Base-by-base conservation (phyloP, 2,888 invertebrate genomes). In the Baccha elongata region DNA sequence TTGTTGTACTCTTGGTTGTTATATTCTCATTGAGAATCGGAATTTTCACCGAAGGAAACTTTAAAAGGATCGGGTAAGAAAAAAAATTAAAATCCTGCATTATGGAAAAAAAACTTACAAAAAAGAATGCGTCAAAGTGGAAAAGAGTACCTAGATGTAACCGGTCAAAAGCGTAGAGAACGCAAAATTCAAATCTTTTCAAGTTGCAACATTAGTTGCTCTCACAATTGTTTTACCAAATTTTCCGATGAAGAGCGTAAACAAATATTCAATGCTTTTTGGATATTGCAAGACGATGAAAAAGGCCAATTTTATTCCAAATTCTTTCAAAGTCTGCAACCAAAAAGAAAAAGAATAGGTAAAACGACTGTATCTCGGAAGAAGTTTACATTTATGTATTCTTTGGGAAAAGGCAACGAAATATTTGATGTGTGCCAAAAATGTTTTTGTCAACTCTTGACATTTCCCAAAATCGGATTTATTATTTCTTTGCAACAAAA, bases 381-480 rank as follows among this genome's bases (percentile, higher is more conserved):
- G 11, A 52, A 17, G 15, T 52, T 52, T 32, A 32, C 52, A 7
- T 52, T 52, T 46, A 46, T 19, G 21, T 46, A 46, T 46, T 46
- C 15, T 7, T 32, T 52, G 26, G 52, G 6, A n/a, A n/a, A n/a
- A n/a, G n/a, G n/a, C n/a, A n/a, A n/a, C n/a, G n/a, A n/a, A n/a
- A n/a, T n/a, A n/a, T 53, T 53, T 53, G 52, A 35, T 53, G 46
- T 40, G 37, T 55, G 55, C 35, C 35, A 55, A 55, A 55, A 23
- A 40, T 55, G 7, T 37, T 55, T 55, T 55, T 53, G 37, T 55
- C 55, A 21, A 55, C 55, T 40, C 55, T 40, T 40, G 55, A 55
- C 19, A 55, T 55, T 55, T 55, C 19, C 15, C 37, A 55, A 21
- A 19, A 46, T 21, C 46, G 46, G 4, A 21, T 46, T 19, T 19